A percentile compares a stretch with the other conserved stretches of the same genome.
Conservation (phyloP, 64 coral and sea anemone genomes). For the Stichodactyla mertensii region DNA sequence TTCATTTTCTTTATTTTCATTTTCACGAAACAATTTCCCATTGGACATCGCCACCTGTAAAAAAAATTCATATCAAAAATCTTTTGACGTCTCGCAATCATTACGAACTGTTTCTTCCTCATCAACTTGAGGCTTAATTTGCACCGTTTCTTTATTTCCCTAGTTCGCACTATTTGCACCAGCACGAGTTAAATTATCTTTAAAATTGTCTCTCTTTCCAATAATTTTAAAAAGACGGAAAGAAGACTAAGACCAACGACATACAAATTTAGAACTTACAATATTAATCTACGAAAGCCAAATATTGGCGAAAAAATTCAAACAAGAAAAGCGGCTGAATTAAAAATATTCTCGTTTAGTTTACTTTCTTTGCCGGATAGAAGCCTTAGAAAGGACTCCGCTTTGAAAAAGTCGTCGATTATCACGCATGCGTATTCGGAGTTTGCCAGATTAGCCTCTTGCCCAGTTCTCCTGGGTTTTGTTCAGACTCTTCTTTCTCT, state of each 20-base stretch:
- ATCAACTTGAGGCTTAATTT: not conserved
- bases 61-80: not conserved
- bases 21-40: not conserved
- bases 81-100: not conserved
- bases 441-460: not conserved
- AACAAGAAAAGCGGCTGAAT: too few relatives aligned
- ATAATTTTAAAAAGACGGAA: not conserved
- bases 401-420: too few relatives aligned
- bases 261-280: too few relatives aligned
- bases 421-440: not conserved
- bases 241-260: not conserved
- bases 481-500: not conserved
- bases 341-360: too few relatives aligned
- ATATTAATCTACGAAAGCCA: too few relatives aligned
- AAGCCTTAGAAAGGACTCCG: too few relatives aligned
- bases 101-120: not conserved
- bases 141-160: not conserved
- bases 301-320: too few relatives aligned
- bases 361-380: too few relatives aligned
- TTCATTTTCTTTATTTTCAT: not conserved
- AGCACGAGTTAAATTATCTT: not conserved
- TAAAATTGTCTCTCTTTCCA: constrained; percentile 6
- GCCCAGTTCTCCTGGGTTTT: not conserved
- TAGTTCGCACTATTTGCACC: not conserved
- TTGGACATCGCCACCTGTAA: not conserved